A percentile compares a stretch with the other conserved stretches of the same genome.
Evolutionary conservation across 2,888 invertebrate species (phyloP).

Genomic region (Patella pellucida): DNA sequence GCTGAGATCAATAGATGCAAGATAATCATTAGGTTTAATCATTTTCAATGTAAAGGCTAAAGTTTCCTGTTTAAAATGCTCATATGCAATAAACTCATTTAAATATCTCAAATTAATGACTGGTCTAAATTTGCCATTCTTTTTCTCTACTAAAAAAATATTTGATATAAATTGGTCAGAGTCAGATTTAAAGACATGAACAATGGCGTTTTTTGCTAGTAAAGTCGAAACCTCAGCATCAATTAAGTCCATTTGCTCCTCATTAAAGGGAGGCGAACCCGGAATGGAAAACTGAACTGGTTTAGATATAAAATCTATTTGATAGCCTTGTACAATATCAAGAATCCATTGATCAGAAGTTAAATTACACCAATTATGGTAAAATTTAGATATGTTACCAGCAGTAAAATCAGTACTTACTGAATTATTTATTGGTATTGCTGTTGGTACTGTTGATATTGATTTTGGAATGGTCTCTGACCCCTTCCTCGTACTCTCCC

Average conservation of each 20-base stretch:
- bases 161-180: neutral
- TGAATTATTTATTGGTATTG: neutral
- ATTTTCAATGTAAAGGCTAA: neutral
- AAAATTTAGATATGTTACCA: neutral
- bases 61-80: neutral
- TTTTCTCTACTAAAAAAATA: neutral
- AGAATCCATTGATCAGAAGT: neutral
- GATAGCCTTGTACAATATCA: neutral
- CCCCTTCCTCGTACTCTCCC: no score
- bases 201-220: neutral
- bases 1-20: neutral
- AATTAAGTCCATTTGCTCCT: neutral
- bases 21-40: neutral
- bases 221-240: neutral
- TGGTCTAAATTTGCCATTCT: neutral
- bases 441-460: neutral
- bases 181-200: neutral
- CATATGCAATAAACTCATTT: neutral
- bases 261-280: neutral
- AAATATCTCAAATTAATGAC: neutral
- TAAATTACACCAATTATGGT: neutral
- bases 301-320: conserved; percentile 4
- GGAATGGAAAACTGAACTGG: neutral
- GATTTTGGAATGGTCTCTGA: no score
- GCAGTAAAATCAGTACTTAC: neutral